Evolutionary conservation across 2,888 invertebrate genomes (phyloP).

Genomic region (Onthophagus sagittarius): DNA sequence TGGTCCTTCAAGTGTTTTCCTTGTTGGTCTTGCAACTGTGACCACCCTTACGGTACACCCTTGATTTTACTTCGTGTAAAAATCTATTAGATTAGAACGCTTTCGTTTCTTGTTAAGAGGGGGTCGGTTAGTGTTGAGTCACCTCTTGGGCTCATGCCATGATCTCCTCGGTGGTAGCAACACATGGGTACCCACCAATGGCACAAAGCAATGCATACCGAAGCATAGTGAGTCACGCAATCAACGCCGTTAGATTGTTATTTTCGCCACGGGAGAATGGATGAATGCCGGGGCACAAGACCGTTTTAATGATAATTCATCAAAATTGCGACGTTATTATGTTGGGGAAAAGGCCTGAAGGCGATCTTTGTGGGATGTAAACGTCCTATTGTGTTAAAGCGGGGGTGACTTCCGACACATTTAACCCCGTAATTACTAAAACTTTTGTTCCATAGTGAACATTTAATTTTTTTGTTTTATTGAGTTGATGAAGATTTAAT

Average conservation of each 20-base stretch:
- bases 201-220: slow-evolving; percentile 26
- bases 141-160: slow-evolving; percentile 32
- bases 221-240: slow-evolving; percentile 28
- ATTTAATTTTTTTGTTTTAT: neutral
- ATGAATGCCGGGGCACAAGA: slow-evolving; percentile 10
- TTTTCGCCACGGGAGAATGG: slow-evolving; percentile 6
- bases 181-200: slow-evolving; percentile 35
- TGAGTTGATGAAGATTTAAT: neutral
- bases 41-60: slow-evolving; percentile 5
- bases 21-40: neutral
- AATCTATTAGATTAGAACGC: slow-evolving; percentile 36
- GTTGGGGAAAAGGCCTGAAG: neutral
- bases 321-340: slow-evolving; percentile 11
- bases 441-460: neutral
- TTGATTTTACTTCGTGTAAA: slow-evolving; percentile 16
- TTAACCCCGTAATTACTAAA: neutral
- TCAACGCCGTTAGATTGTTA: slow-evolving; percentile 14
- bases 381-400: neutral
- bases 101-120: slow-evolving; percentile 35
- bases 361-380: slow-evolving; percentile 5
- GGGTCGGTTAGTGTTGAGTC: slow-evolving; percentile 33
- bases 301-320: slow-evolving; percentile 13
- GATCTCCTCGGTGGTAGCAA: slow-evolving; percentile 30
- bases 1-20: neutral
- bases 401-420: neutral